Percentiles rank a stretch among this genome's conserved stretches.
Conservation (phyloP, 2,888 invertebrate species). For the Leucania comma region DNA sequence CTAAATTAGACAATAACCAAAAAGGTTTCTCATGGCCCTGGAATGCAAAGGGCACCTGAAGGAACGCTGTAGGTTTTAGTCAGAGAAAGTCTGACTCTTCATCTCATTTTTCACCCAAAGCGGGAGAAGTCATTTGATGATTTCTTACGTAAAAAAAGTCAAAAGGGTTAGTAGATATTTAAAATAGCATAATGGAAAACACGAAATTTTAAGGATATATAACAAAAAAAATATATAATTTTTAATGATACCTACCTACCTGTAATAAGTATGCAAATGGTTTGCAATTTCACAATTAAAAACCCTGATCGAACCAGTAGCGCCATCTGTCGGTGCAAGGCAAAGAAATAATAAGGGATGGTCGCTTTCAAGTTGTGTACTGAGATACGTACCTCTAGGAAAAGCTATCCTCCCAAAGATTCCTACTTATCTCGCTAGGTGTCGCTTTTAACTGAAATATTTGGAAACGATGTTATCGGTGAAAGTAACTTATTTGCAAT, state of each 20-base stretch:
- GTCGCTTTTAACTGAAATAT: slow-evolving; percentile 33
- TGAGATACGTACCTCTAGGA: slow-evolving; percentile 7
- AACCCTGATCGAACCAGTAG: slow-evolving; percentile 5
- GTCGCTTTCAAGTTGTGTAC: slow-evolving; percentile 5
- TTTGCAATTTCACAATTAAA: not conserved
- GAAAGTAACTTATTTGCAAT: not conserved
- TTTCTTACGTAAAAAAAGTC: no score
- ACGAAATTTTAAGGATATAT: not conserved
- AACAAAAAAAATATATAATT: not conserved
- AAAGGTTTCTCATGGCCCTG: no score
- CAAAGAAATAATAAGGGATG: slow-evolving; percentile 9
- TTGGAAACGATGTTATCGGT: not conserved
- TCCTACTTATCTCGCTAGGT: slow-evolving; percentile 42
- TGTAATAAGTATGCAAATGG: no score
- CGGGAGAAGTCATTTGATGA: no score
- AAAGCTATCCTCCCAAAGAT: slow-evolving; percentile 6
- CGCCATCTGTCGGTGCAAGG: slow-evolving; percentile 53
- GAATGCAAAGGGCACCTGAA: no score
- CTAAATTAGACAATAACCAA: not conserved
- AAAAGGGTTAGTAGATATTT: not conserved
- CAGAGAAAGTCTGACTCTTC: no score
- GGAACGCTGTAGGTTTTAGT: no score
- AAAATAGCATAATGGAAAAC: not conserved
- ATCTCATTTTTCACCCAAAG: no score
- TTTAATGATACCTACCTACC: no score